A percentile compares a stretch with the other conserved stretches of the same genome.
Conservation (phyloP, 2,113 vertebrate genomes). For the Anoura caudifer region DNA sequence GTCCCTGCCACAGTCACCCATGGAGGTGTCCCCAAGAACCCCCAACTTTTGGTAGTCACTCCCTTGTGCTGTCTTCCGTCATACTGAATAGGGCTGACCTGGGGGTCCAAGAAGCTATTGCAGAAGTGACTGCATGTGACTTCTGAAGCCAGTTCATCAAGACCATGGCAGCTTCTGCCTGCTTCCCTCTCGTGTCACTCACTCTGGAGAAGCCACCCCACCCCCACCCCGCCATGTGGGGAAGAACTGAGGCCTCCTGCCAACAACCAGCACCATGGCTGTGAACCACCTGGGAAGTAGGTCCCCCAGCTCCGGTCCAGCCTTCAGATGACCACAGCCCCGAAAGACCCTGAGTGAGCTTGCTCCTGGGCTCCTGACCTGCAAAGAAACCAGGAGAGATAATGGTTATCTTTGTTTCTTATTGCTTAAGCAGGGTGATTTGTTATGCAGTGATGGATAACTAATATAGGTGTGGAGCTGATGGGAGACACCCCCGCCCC, state of each 20-base stretch:
- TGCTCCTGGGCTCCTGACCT: neutral
- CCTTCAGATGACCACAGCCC: neutral
- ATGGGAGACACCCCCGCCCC: neutral
- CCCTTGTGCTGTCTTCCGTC: neutral
- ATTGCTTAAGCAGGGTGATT: neutral
- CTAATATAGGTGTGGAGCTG: neutral
- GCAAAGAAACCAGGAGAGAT: neutral
- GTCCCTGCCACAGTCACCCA: neutral
- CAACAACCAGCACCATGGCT: neutral
- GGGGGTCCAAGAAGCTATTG: neutral
- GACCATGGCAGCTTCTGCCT: neutral
- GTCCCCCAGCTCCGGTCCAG: neutral
- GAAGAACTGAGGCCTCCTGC: neutral
- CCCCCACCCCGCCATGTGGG: neutral
- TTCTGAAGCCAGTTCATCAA: neutral
- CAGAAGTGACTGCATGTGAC: neutral
- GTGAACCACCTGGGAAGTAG: neutral
- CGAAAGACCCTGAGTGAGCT: neutral
- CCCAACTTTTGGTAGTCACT: neutral
- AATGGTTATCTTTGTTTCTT: neutral
- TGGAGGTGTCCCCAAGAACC: accelerated
- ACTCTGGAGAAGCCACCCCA: neutral
- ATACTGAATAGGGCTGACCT: neutral
- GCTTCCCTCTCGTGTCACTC: neutral
- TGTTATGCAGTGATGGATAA: neutral